Evolutionary conservation across 2,888 invertebrate species (phyloP).

Genomic region (Conus canariensis): DNA sequence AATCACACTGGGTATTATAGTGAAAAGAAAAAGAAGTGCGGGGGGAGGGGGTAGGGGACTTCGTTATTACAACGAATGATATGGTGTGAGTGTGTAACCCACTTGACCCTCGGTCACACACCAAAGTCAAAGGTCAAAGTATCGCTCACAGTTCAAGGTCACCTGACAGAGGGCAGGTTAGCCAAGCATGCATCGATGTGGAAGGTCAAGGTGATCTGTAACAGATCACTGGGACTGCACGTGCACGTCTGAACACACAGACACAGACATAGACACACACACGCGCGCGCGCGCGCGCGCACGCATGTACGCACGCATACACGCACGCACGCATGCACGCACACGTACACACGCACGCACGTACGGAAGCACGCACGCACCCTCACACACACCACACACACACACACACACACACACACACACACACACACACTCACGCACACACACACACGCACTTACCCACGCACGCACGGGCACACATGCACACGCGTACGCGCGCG

Average conservation of each 20-base stretch:
- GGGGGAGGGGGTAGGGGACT: too few relatives aligned
- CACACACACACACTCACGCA: not conserved
- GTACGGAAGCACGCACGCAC: not conserved
- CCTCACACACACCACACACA: not conserved
- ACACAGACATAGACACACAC: not conserved
- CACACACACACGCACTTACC: not conserved
- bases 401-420: not conserved
- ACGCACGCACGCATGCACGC: not conserved
- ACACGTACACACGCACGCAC: constrained; percentile 24
- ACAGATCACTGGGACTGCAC: not conserved
- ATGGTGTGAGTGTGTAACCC: too few relatives aligned
- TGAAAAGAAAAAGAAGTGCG: too few relatives aligned
- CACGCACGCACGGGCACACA: not conserved
- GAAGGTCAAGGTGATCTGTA: too few relatives aligned
- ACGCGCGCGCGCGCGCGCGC: not conserved
- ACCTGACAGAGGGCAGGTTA: too few relatives aligned
- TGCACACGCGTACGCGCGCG: not conserved
- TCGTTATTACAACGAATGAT: too few relatives aligned
- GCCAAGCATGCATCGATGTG: too few relatives aligned
- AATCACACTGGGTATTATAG: too few relatives aligned
- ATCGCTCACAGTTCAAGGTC: too few relatives aligned
- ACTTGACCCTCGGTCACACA: too few relatives aligned
- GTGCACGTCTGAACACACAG: not conserved
- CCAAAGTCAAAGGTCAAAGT: too few relatives aligned
- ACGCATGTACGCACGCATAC: not conserved